These are phyloP conservation scores for Sminthopsis crassicaudata DNA, from an alignment of 2,113 vertebrate species.

Conservation along the genomic window DNA sequence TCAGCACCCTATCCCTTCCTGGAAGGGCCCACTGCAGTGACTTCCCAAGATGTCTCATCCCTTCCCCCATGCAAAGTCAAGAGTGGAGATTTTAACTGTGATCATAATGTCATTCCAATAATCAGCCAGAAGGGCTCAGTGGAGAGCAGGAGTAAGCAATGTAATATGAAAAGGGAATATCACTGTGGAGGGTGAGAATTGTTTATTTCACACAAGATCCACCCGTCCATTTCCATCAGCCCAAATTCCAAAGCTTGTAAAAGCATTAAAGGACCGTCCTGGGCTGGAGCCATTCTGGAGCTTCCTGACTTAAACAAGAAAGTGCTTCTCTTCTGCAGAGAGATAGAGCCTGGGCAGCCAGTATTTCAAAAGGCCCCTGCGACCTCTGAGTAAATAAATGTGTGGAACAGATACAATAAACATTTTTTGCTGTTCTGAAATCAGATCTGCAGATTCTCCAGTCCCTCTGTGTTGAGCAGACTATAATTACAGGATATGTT, in stretches of 20 bases:
- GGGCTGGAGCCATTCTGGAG: conserved; percentile 20
- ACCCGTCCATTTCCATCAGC: not conserved
- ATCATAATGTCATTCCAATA: not conserved
- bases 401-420: conserved; percentile 85
- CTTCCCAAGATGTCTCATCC: not conserved
- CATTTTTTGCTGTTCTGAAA: conserved; percentile 85
- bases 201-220: conserved; percentile 73
- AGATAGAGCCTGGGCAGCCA: conserved; percentile 58
- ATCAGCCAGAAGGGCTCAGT: not conserved
- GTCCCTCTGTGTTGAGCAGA: conserved; percentile 83
- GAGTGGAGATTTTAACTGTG: not conserved
- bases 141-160: not conserved
- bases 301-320: conserved; percentile 81
- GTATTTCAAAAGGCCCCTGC: conserved; percentile 76
- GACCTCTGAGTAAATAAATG: conserved; percentile 84
- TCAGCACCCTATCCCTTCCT: not conserved
- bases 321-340: conserved; percentile 74
- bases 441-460: conserved; percentile 83
- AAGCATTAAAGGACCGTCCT: conserved; percentile 79
- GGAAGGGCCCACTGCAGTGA: not conserved
- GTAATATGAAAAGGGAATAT: conserved; percentile 13
- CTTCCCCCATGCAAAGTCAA: not conserved
- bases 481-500: conserved; percentile 92
- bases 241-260: conserved; percentile 75
- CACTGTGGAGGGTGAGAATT: not conserved